Evolutionary conservation across 2,888 invertebrate genomes (phyloP), one percentile per base, ranked within the genome.

Genomic region (Molorchus minor): DNA sequence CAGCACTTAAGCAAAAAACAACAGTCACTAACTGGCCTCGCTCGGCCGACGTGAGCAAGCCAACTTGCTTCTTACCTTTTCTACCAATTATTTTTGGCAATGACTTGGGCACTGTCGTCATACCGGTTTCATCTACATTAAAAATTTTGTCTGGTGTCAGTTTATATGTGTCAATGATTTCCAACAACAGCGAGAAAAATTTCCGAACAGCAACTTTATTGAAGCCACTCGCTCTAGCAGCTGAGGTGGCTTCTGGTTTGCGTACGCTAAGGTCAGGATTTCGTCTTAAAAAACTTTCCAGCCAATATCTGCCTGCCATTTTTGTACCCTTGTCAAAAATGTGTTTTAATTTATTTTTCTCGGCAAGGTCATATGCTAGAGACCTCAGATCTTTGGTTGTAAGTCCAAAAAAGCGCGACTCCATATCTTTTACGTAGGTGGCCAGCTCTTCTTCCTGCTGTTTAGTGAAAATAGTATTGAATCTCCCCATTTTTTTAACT

Each of bases 231-330:
- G 53, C 59, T 36, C 58, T 20, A 15, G 60, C 59, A 16, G 46
- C 45, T n/a, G 56, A 52, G 7, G 53, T 61, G 25, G 54, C 56
- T 51, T 52, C 46, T 36, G 51, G 62, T 47, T 43, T 45, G 30
- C 45, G 57, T 12, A 56, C 8, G 33, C 20, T 35, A 10, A 56
- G 10, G 12, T 53, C 43, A 8, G 58, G 35, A 57, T 58, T 40
- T 40, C 56, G 40, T 13, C 3, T 38, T 15, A 59, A 30, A 44
- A 54, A 53, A 16, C 56, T 47, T 44, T 12, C 20, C 2, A 55
- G 49, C 61, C 64, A 65, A 47, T 49, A 46, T 54, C 30, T 58
- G 8, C 62, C 66, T 47, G 64, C 62, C 56, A 57, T 45, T 54
- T 60, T 43, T 15, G 33, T 33, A 3, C n/a, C 20, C 10, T 5